Evolutionary conservation across 2,797 vertebrate genomes (phyloP).

Genomic region (Sebastes baramenuke): DNA sequence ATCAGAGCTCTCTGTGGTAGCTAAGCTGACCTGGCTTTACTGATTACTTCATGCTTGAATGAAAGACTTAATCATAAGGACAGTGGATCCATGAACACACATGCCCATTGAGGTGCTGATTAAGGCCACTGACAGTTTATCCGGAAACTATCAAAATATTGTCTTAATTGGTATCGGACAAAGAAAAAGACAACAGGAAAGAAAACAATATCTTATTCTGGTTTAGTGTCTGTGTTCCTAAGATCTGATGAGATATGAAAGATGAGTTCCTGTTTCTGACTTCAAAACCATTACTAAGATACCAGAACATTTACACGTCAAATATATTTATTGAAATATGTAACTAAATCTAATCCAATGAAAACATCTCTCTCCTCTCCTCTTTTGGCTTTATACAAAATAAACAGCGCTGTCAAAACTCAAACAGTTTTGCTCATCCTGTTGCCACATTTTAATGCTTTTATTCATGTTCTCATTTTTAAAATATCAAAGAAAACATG

Average conservation of each 20-base stretch:
- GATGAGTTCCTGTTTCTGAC: neutral
- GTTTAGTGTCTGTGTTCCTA: neutral
- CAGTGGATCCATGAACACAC: slow-evolving; percentile 20
- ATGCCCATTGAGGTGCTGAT: slow-evolving; percentile 23
- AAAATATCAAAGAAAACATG: slow-evolving; percentile 4
- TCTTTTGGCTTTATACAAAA: neutral
- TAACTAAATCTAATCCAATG: neutral
- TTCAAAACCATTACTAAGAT: neutral
- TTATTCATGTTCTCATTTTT: slow-evolving; percentile 4
- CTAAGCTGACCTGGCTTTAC: slow-evolving; percentile 45
- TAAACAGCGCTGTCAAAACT: neutral
- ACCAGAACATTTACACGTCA: neutral
- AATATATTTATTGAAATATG: neutral
- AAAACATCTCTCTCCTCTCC: neutral
- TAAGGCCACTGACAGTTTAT: neutral
- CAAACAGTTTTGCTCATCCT: neutral
- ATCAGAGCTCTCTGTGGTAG: slow-evolving; percentile 33
- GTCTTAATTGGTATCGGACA: neutral
- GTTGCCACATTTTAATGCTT: neutral
- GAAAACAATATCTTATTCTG: neutral
- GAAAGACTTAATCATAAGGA: slow-evolving; percentile 43
- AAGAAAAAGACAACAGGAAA: neutral
- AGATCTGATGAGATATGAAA: neutral
- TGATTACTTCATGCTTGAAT: slow-evolving; percentile 56
- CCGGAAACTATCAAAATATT: neutral